Evolutionary conservation across 2,797 vertebrate genomes (phyloP), one percentile per base, ranked within the genome.

Genomic region (Lacerta viridis): DNA sequence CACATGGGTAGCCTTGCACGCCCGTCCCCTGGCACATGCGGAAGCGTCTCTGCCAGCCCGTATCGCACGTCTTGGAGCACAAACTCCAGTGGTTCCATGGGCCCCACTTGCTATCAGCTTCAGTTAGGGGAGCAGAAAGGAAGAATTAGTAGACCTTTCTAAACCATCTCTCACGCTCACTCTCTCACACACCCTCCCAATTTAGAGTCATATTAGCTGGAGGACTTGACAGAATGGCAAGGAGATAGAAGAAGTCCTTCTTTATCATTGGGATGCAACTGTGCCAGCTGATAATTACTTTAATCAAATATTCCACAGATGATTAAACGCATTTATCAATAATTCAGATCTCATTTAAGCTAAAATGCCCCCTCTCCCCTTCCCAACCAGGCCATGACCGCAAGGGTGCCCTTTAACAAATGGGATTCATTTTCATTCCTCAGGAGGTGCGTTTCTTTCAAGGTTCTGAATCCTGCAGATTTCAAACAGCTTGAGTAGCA

Each of bases 1-100:
- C 98, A 0, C 99, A 99, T 25, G 99, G 98, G 93, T 98, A 98
- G 84, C 98, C 98, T 96, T 98, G 98, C 2, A 96, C 29, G 1
- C 98, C 98, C 0, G 97, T 97, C 94, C 98, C 98, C 96, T 99
- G 98, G 33, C 99, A 99, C 98, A 98, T 98, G 94, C 99, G 97
- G 97, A 98, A 98, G 90, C 99, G 98, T 3, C 98, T 98, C 97
- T 99, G 99, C 98, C 98, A 99, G 79, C 99, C 99, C 0, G 98
- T 99, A 97, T 99, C 98, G 1, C 99, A 99, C 0, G 98, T 99
- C 96, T 99, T 99, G 94, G 98, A 99, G 96, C 99, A 99, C 90
- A 98, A 97, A 92, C 98, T 99, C 99, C 99, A 99, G 85, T 98
- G 98, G 91, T 98, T 99, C 99, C 99, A 99, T 0, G 97, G 97